Base-by-base conservation (phyloP, 1,140 invertebrate genomes). In the Pogonognathellus flavescens region DNA sequence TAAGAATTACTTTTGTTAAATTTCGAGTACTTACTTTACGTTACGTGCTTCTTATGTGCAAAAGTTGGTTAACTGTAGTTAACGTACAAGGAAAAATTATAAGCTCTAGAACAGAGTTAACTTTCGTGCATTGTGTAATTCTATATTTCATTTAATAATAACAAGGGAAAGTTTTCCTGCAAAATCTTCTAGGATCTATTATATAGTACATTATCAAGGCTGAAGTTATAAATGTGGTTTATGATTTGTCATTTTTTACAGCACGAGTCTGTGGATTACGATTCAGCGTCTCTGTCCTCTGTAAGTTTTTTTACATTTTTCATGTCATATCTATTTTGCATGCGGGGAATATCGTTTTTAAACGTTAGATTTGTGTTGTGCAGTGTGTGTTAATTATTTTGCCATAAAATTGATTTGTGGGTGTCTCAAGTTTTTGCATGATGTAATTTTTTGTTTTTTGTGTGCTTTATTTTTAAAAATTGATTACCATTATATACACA, bases 241-340 rank as follows among this genome's bases (percentile, higher is more conserved):
- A 41, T 41, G 31, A 41, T 41, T 16, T 57, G 3, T n/a, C n/a
- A n/a, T 89, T 91, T 92, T 91, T 92, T 89, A 92, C 91, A 90
- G 86, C 93, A 94, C 93, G 93, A 92, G 87, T 91, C 92, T 81
- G 93, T 94, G 87, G 94, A 95, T 88, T 94, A 94, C 90, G 94
- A 95, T 90, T 92, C 93, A 89, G 93, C 92, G 90, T 94, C 94
- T 87, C 93, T 95, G 86, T 93, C 92, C 87, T 93, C 93, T 90
- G 93, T 94, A 91, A 87, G 81, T 76, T 18, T n/a, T 49, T 66
- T 84, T 0, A 31, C 31, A 41, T 1, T 41, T 41, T 41, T 6
- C 31, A 41, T 41, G 6, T 6, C 1, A 41, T 41, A 41, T 6
- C 6, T 41, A 41, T 6, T 41, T 41, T 41, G 31, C 31, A 41